Base-by-base conservation (phyloP, 2,797 vertebrate genomes). In the Siniperca obscura region DNA sequence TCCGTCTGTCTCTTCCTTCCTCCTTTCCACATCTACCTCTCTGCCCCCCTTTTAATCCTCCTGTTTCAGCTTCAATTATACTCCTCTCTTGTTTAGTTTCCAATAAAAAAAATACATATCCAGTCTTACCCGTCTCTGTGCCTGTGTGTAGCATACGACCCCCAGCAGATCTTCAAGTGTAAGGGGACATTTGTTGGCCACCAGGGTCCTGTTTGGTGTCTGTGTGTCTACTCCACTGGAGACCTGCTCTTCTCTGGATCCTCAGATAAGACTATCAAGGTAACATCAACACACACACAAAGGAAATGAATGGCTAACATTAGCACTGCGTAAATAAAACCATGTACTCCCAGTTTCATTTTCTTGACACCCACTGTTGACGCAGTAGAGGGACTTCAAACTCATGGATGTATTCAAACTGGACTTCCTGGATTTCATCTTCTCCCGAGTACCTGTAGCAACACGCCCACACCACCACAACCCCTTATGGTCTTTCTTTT, bases 151-250 rank as follows among this genome's bases (percentile, higher is more conserved):
- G 98, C 98, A 9, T 99, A 99, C 0, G 98, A 99, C 86, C 98
- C 98, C 6, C 98, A 99, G 96, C 98, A 99, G 94, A 99, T 99
- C 95, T 99, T 99, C 93, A 99, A 99, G 92, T 99, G 98, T 91
- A 99, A 99, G 91, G 98, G 98, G 19, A 99, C 98, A 4, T 99
- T 99, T 27, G 98, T 99, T 74, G 98, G 98, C 19, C 98, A 99
- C 93, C 98, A 99, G 91, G 98, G 98, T 77, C 98, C 98, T 0
- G 98, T 99, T 42, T 99, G 98, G 98, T 99, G 98, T 86, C 93
- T 99, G 73, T 99, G 98, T 1, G 98, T 99, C 87, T 99, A 99
- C 91, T 99, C 98, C 86, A 99, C 98, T 4, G 98, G 98, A 65
- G 98, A 99, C 93, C 90, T 99, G 83, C 98, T 99, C 66, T 99